A percentile compares a stretch with the other conserved stretches of the same genome.
phyloP scores from a whole-genome alignment of 2,113 vertebrate species.

The Phalacrocorax brasilianus region DNA sequence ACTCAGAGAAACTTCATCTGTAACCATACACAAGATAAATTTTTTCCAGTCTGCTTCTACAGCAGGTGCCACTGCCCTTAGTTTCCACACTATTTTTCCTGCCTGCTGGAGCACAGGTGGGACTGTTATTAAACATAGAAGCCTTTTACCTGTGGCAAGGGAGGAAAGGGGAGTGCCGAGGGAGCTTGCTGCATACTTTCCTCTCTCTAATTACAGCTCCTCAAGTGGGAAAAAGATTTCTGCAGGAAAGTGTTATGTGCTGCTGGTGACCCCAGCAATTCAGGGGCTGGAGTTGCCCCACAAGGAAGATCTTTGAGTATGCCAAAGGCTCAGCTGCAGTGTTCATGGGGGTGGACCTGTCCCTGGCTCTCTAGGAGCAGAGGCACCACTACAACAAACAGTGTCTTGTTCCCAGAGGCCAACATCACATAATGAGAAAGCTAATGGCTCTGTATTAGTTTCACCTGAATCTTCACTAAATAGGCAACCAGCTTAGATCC shows the following conservation, averaged over 20 bases:
- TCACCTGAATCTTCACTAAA: background rate
- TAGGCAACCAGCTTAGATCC: background rate
- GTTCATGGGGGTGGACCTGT: background rate
- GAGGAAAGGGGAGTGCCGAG: background rate
- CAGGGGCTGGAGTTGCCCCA: background rate
- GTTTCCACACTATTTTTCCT: background rate
- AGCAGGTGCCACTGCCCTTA: background rate
- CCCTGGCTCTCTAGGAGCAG: background rate
- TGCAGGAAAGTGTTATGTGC: accelerated
- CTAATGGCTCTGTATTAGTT: background rate
- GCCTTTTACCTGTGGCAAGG: background rate
- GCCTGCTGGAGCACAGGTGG: background rate
- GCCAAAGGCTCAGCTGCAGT: background rate
- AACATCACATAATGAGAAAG: background rate
- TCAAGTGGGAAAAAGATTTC: background rate
- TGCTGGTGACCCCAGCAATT: background rate
- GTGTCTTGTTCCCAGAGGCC: no score
- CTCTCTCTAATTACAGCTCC: background rate
- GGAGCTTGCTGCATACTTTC: background rate
- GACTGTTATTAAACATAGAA: background rate
- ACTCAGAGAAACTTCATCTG: background rate
- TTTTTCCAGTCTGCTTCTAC: background rate
- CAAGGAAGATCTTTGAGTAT: background rate
- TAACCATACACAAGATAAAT: background rate
- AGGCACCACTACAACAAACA: background rate